Conservation (phyloP, 2,113 vertebrate genomes). For the Stomatorhinus ivindoensis region DNA sequence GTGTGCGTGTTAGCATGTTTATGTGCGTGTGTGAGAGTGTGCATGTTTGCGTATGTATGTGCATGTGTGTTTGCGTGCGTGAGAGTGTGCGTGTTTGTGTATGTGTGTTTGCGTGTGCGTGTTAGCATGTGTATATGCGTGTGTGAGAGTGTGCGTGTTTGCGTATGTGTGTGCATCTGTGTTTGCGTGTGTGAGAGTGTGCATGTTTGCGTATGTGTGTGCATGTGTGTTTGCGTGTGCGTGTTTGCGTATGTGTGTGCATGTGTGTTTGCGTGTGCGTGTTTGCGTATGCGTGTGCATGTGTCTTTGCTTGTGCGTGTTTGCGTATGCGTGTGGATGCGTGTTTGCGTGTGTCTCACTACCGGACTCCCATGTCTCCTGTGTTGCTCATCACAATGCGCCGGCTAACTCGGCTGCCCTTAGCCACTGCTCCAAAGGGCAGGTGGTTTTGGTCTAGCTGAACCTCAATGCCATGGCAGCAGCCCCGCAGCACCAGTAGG, state of each 20-base stretch:
- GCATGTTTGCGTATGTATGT: neutral
- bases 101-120: neutral
- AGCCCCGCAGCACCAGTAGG: conserved; percentile 67
- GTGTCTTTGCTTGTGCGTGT: too few species aligned
- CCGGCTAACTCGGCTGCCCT: conserved; percentile 52
- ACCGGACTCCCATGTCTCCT: conserved; percentile 64
- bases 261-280: neutral
- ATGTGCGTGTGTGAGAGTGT: too few species aligned
- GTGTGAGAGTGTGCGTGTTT: neutral
- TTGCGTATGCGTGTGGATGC: neutral
- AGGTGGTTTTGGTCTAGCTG: conserved; percentile 68
- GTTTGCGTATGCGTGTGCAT: neutral
- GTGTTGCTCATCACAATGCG: conserved; percentile 63
- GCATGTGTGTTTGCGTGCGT: neutral
- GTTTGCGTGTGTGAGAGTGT: neutral
- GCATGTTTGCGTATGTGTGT: neutral
- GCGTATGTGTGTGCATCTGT: neutral
- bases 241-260: neutral
- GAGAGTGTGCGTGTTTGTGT: too few species aligned
- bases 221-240: neutral
- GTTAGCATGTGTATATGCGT: neutral
- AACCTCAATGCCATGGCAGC: conserved; percentile 71
- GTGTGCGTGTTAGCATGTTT: neutral
- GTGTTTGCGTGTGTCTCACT: neutral
- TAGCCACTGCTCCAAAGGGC: conserved; percentile 71